phyloP scores from a whole-genome alignment of 2,888 invertebrate species.

The Metellina segmentata region DNA sequence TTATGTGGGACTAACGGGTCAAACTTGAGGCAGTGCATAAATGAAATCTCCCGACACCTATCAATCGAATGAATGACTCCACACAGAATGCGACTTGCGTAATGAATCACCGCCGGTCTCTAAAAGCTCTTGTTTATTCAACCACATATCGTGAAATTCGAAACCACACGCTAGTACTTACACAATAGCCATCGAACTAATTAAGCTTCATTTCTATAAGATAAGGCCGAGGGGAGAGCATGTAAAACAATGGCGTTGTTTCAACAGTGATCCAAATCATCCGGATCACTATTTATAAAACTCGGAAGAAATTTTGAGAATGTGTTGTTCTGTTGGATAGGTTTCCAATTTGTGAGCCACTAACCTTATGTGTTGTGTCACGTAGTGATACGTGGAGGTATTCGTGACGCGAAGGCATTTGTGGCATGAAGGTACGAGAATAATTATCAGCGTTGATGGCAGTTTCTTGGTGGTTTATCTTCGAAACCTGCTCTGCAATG shows the following conservation, averaged over 20 bases:
- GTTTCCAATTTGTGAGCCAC: neutral
- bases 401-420: neutral
- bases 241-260: constrained; percentile 9
- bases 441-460: no score
- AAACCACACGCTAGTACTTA: neutral
- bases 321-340: neutral
- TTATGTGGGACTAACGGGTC: no score
- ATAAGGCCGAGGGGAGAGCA: neutral
- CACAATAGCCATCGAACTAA: constrained; percentile 11
- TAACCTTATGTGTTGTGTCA: neutral
- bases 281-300: neutral
- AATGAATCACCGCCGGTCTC: neutral
- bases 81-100: neutral
- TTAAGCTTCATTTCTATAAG: neutral
- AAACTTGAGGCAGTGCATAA: no score
- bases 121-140: constrained; percentile 20
- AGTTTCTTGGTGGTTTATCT: no score
- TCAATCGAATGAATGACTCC: neutral
- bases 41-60: no score
- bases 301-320: neutral
- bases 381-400: neutral
- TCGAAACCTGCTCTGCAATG: no score
- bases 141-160: constrained; percentile 10
- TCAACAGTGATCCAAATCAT: neutral
- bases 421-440: no score